phyloP scores from a whole-genome alignment of 2,888 invertebrate genomes.

The Acanthosepion pharaonis region DNA sequence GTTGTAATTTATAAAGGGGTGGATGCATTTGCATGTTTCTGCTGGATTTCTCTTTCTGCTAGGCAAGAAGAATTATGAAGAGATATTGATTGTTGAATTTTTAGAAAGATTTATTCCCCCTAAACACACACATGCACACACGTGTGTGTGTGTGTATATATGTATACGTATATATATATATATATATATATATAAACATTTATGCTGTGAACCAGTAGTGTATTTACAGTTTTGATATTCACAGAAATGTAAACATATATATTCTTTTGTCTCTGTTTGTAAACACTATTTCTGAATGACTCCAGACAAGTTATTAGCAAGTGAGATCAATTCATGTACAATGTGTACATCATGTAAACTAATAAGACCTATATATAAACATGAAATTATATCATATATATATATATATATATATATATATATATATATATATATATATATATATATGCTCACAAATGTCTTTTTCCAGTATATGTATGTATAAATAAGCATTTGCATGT shows the following conservation, averaged over 20 bases:
- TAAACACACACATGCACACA: not conserved
- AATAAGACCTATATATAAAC: not conserved
- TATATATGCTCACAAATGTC: not conserved
- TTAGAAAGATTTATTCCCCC: not conserved
- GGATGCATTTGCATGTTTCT: not conserved
- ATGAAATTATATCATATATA: not conserved
- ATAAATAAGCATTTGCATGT: not conserved
- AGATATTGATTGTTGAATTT: not conserved
- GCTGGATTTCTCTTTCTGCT: not conserved
- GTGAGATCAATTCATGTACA: constrained; percentile 17
- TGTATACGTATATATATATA: not conserved
- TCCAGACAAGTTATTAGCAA: not conserved
- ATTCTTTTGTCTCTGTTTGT: not conserved
- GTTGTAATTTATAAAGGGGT: not conserved
- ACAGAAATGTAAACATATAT: constrained; percentile 33
- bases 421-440: not conserved
- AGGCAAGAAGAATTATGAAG: not conserved
- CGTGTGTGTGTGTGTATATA: not conserved
- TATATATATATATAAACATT: not conserved
- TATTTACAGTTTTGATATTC: constrained; percentile 5
- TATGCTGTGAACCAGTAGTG: not conserved
- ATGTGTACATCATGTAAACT: not conserved
- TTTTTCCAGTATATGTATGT: not conserved
- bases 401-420: not conserved
- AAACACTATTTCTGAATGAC: constrained; percentile 9